Percentiles rank a stretch among this genome's conserved stretches.
Evolutionary conservation across 2,113 vertebrate species (phyloP).

Genomic region (Vombatus ursinus): DNA sequence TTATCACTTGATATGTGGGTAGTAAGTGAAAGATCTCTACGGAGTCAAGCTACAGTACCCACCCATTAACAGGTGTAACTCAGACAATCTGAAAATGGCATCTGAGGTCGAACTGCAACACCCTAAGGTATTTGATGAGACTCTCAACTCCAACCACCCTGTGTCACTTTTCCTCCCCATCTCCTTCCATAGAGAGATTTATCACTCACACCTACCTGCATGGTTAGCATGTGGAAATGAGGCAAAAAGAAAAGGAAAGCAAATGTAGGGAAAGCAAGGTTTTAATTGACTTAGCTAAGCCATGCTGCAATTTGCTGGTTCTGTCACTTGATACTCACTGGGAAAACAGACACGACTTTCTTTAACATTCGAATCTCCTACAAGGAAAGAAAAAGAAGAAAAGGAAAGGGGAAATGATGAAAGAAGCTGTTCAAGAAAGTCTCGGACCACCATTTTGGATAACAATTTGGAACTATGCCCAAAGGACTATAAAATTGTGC

Average conservation of each 20-base stretch:
- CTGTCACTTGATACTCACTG: slow-evolving; percentile 84
- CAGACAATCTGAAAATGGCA: neutral
- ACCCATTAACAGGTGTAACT: neutral
- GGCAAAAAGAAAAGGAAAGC: neutral
- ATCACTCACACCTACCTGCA: neutral
- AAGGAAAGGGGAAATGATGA: neutral
- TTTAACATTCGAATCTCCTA: slow-evolving; percentile 95
- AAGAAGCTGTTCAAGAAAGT: neutral
- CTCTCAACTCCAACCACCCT: neutral
- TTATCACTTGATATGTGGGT: neutral
- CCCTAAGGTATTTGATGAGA: neutral
- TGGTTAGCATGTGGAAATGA: neutral
- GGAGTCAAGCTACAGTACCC: neutral
- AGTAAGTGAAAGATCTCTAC: neutral
- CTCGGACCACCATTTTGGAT: neutral
- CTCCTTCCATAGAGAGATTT: neutral
- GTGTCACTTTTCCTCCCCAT: neutral
- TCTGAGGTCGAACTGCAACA: neutral
- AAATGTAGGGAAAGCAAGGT: neutral
- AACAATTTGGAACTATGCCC: neutral
- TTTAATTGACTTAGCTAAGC: neutral
- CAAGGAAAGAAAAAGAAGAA: neutral
- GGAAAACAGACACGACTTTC: slow-evolving; percentile 87
- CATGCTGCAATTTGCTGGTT: rapidly evolving
- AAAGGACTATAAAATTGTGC: neutral